Evolutionary conservation across 1,140 invertebrate genomes (phyloP).

Genomic region (Cryptotermes secundus): DNA sequence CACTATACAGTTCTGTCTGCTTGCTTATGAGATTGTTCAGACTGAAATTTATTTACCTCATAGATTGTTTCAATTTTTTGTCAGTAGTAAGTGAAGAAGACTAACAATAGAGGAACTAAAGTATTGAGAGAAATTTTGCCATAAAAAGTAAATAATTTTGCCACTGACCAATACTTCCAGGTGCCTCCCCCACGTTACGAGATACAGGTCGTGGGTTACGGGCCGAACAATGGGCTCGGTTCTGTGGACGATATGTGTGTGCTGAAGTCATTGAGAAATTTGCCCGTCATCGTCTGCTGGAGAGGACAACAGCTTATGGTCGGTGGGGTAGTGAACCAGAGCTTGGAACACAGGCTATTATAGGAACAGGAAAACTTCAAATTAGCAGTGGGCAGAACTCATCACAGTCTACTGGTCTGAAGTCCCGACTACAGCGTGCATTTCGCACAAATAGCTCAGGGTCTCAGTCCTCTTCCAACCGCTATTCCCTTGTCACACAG

Average conservation of each 20-base stretch:
- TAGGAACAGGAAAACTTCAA: conserved; percentile 35
- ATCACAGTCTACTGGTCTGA: conserved; percentile 48
- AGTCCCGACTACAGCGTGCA: conserved; percentile 59
- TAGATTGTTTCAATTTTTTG: too few species aligned
- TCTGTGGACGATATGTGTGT: conserved; percentile 71
- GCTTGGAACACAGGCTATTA: conserved; percentile 51
- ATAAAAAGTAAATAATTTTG: not conserved
- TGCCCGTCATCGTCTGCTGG: conserved; percentile 57
- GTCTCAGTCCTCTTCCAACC: conserved; percentile 32
- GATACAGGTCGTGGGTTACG: conserved; percentile 69
- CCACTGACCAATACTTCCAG: conserved; percentile 46
- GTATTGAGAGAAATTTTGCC: not conserved
- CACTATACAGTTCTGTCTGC: too few species aligned
- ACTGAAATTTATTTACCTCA: too few species aligned
- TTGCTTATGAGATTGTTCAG: too few species aligned
- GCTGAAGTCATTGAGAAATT: conserved; percentile 74
- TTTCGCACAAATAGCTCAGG: conserved; percentile 52
- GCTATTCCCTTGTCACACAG: conserved; percentile 55
- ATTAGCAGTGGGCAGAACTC: too few species aligned
- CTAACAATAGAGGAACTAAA: too few species aligned
- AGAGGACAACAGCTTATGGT: conserved; percentile 56
- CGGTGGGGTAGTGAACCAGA: conserved; percentile 61
- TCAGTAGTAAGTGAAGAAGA: too few species aligned
- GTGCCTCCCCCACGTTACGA: conserved; percentile 69
- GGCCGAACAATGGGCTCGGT: conserved; percentile 77